Evolutionary conservation across 1,140 invertebrate genomes (phyloP).

Genomic region (Halotydeus destructor): DNA sequence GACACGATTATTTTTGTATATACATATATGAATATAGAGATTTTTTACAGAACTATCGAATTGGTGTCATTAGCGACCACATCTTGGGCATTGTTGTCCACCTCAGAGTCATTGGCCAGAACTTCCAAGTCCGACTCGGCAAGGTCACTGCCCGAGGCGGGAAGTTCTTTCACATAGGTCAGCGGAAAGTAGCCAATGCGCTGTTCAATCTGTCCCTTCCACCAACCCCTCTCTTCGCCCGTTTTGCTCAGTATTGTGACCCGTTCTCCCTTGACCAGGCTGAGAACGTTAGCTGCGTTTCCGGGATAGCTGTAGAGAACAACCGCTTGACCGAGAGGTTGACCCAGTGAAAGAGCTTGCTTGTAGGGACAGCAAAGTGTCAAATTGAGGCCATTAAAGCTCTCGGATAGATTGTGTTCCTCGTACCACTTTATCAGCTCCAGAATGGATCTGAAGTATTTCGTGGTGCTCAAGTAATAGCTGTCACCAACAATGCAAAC

Average conservation of each 20-base stretch:
- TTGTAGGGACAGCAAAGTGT: constrained; percentile 26
- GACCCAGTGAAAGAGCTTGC: constrained; percentile 8
- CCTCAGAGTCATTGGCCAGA: no score
- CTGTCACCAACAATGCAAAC: constrained; percentile 32
- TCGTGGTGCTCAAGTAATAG: constrained; percentile 63
- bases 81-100: no score
- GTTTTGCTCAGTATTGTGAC: constrained; percentile 53
- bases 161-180: constrained; percentile 13
- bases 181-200: constrained; percentile 17
- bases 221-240: constrained; percentile 55
- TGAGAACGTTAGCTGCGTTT: constrained; percentile 45
- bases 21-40: no score
- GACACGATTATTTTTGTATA: no score
- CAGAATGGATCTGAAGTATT: constrained; percentile 66
- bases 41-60: no score
- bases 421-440: constrained; percentile 78
- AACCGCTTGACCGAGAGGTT: constrained; percentile 21
- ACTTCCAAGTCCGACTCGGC: no score
- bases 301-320: constrained; percentile 28
- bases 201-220: constrained; percentile 47
- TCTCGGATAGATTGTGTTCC: constrained; percentile 61
- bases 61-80: no score
- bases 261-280: constrained; percentile 48
- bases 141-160: no score
- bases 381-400: constrained; percentile 40